These are phyloP conservation scores for Parapristionchus giblindavisi DNA, from an alignment of 2,888 invertebrate species.

Conservation along the genomic window DNA sequence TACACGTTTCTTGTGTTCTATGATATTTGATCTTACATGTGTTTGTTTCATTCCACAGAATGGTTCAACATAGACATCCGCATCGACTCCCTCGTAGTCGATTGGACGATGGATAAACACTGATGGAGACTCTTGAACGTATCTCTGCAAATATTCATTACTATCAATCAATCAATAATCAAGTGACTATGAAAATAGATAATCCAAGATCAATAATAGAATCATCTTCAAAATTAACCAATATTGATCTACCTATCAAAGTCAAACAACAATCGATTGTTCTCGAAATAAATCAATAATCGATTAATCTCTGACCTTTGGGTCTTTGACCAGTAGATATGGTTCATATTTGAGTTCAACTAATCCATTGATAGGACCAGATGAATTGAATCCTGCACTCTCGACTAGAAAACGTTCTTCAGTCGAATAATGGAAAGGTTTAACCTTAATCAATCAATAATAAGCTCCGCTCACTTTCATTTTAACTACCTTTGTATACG, in stretches of 20 bases:
- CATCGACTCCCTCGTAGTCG: conserved; percentile 41
- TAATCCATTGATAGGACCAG: conserved; percentile 40
- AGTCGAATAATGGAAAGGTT: conserved; percentile 55
- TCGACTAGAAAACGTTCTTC: conserved; percentile 55
- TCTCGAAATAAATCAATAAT: background rate
- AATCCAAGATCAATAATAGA: background rate
- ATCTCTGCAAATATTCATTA: background rate
- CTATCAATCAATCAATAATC: background rate
- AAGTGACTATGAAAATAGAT: background rate
- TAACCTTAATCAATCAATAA: conserved; percentile 38
- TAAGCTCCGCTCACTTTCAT: no score
- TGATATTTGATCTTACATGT: conserved; percentile 41
- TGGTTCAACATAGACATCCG: conserved; percentile 60
- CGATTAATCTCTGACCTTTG: conserved; percentile 33
- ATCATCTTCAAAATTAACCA: background rate
- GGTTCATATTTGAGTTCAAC: conserved; percentile 47
- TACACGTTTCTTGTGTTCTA: no score
- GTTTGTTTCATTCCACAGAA: conserved; percentile 55
- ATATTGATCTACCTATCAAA: background rate
- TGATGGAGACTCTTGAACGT: conserved; percentile 38
- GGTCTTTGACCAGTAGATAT: conserved; percentile 40
- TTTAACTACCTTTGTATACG: conserved; percentile 56
- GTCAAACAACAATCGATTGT: background rate
- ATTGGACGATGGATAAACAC: conserved; percentile 40
- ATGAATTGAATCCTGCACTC: no score